Evolutionary conservation across 2,113 vertebrate genomes (phyloP).

Genomic region (Cyanoderma ruficeps): DNA sequence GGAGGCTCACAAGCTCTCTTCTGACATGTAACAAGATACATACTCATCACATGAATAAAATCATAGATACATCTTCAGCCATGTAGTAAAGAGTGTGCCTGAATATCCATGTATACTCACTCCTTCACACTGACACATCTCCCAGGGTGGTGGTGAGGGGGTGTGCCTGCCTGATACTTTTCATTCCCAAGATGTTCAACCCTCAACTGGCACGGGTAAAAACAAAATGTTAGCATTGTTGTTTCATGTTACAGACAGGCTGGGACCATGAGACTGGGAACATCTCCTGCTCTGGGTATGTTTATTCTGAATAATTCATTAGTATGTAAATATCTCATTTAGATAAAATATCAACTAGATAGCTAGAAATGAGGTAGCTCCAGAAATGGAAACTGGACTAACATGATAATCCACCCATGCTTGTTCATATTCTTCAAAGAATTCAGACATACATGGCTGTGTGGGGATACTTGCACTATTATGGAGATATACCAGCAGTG

Average conservation of each 20-base stretch:
- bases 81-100: accelerated
- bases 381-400: slow-evolving; percentile 33
- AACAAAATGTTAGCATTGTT: background rate
- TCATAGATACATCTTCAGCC: background rate
- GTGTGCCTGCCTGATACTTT: background rate
- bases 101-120: background rate
- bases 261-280: background rate
- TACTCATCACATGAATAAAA: background rate
- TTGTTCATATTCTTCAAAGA: background rate
- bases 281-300: background rate
- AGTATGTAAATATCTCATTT: background rate
- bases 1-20: background rate
- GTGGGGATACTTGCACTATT: background rate
- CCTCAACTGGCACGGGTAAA: background rate
- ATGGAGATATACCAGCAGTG: background rate
- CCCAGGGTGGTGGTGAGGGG: background rate
- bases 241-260: background rate
- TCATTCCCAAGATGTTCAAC: background rate
- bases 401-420: slow-evolving; percentile 14
- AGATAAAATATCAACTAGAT: slow-evolving; percentile 9
- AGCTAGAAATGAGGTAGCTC: background rate
- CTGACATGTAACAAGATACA: background rate
- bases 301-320: slow-evolving; percentile 20
- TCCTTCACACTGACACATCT: background rate
- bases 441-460: background rate